Evolutionary conservation across 2,113 vertebrate species (phyloP), one percentile per base, ranked within the genome.

Genomic region (Aptenodytes patagonicus): DNA sequence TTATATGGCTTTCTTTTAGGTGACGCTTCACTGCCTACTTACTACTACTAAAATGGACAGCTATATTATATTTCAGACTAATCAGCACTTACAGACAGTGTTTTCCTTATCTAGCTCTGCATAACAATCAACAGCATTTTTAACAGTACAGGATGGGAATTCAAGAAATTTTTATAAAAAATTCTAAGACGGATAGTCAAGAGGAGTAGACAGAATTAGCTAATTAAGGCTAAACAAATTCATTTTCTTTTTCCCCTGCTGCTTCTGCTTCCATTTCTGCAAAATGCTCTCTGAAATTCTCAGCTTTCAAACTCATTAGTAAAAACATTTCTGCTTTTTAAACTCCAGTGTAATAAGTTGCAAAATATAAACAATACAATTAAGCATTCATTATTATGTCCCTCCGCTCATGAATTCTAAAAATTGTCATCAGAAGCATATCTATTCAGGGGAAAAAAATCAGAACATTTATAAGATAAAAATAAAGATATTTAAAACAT

Each of bases 71-170:
- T 71, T 95, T 95, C 82, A 94, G 55, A 89, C 29, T 57, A 51
- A 73, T 20, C 54, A 66, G 81, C 65, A 92, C 49, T 61, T 92
- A 90, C 40, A 75, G 66, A 68, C 58, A 96, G 34, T 21, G 9
- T 26, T 72, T 80, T 82, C 90, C 96, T 93, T 86, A 93, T 62
- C 93, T 90, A 94, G 36, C 64, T 78, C 49, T 80, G 21, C 32
- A 38, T 66, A 91, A n/a, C 2, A 44, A 54, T 19, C 49, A 87
- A 10, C 2, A 75, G 10, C 6, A 7, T 5, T 66, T 89, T 83
- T 46, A 73, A 54, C n/a, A 65, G 26, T 54, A 86, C 22, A 66
- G 21, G 52, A 55, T 38, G 31, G 36, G 13, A 47, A 80, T 78
- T 76, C 10, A 57, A 36, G 40, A 84, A 13, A 13, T 28, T 77